Conservation (phyloP, 2,888 invertebrate genomes). For the Habroteleia sp. region DNA sequence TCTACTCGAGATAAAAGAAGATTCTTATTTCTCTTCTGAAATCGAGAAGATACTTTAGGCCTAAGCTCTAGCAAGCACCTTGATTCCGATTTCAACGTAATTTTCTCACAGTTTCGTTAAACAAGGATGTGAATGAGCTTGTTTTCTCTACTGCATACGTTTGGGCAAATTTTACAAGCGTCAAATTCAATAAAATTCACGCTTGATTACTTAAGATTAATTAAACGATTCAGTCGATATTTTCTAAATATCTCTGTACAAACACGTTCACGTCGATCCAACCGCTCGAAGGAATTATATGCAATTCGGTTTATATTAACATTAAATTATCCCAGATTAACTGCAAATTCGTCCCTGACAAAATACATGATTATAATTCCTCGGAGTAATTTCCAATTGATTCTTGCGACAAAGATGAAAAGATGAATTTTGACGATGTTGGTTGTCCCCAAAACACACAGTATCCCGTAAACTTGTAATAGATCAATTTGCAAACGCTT, state of each 20-base stretch:
- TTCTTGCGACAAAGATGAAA: constrained; percentile 14
- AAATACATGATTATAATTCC: constrained; percentile 18
- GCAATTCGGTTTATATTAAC: constrained; percentile 15
- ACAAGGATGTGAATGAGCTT: too few species aligned
- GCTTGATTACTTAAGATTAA: too few species aligned
- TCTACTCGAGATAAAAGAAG: too few species aligned
- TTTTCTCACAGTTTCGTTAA: too few species aligned
- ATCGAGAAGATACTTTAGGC: not conserved
- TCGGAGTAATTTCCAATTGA: constrained; percentile 2
- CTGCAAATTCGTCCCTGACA: constrained; percentile 3
- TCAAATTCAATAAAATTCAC: too few species aligned
- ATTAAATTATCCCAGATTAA: constrained; percentile 21
- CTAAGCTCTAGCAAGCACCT: too few species aligned
- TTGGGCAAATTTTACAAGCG: too few species aligned
- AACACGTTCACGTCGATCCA: not conserved
- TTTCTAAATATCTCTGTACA: not conserved
- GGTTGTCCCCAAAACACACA: constrained; percentile 7
- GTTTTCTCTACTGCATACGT: too few species aligned
- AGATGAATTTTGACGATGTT: constrained; percentile 15
- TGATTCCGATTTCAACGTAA: too few species aligned
- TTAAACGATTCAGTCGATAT: too few species aligned
- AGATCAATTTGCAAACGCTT: constrained; percentile 31
- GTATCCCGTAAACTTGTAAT: constrained; percentile 8
- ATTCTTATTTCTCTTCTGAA: too few species aligned
- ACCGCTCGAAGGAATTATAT: not conserved